Evolutionary conservation across 2,888 invertebrate species (phyloP).

Genomic region (Machimus atricapillus): DNA sequence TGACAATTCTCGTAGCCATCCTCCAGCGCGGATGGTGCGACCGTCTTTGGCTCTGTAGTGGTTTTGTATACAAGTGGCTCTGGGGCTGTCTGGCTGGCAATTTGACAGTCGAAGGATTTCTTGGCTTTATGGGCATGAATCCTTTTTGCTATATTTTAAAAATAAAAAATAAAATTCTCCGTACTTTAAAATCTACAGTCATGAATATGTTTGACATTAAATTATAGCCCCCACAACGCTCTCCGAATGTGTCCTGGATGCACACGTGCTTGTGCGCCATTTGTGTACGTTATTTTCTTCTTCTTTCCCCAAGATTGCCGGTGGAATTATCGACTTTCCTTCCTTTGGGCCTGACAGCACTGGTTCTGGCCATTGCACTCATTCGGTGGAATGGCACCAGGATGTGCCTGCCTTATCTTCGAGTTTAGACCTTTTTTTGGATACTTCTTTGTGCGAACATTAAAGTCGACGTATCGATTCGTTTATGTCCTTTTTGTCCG

Average conservation of each 20-base stretch:
- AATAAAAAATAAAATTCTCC: too few relatives aligned
- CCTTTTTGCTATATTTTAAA: conserved; percentile 18
- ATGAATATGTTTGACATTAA: background rate
- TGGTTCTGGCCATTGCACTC: conserved; percentile 13
- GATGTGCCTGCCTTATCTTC: background rate
- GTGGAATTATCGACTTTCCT: background rate
- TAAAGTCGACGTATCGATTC: background rate
- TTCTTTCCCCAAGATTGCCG: background rate
- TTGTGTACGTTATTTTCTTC: background rate
- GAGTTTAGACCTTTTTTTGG: background rate
- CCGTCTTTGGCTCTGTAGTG: background rate
- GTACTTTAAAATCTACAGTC: background rate
- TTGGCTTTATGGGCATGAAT: background rate
- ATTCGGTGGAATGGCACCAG: background rate
- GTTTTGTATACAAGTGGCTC: background rate
- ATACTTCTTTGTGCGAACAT: background rate
- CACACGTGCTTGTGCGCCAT: background rate
- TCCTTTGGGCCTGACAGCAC: background rate
- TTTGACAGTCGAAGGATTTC: background rate
- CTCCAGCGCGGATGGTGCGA: background rate
- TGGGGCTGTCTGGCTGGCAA: conserved; percentile 3
- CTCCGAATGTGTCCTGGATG: background rate
- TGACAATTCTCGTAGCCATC: background rate
- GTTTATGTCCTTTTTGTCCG: background rate
- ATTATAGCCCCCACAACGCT: background rate